Base-by-base conservation (phyloP, 2,113 vertebrate genomes). In the Datnioides undecimradiatus region DNA sequence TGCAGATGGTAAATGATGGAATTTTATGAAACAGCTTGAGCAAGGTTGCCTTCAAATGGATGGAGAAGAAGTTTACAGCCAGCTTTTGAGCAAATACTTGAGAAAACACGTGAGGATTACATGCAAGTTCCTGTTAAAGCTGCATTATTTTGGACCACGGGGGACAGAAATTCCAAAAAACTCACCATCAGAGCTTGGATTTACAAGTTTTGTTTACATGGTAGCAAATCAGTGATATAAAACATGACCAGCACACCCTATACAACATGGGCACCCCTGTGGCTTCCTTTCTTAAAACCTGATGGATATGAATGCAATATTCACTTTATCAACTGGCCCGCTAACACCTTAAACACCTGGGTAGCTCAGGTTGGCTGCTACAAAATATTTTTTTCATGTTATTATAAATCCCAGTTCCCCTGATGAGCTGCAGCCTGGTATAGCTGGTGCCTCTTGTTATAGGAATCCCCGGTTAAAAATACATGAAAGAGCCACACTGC, bases 1-100 rank as follows among this genome's bases (percentile, higher is more conserved):
- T 85, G 81, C 84, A 90, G 87, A 93, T 92, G 90, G 91, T 88
- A 91, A 93, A 90, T 86, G 81, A 92, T 87, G 77, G 90, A 91
- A 89, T 93, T 90, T 88, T 80, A 80, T 82, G 73, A 86, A 91
- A 91, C 75, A 80, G 85, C 87, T 88, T 83, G 80, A 87, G 87
- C 88, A 84, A 79, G 73, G 81, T 86, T 83, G 70, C 76, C 73
- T 72, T 89, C 73, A 87, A 49, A 86, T 71, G 73, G 87, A 88
- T 75, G 75, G 73, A 82, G 83, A 79, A 29, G 51, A 90, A 67
- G 83, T 89, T 91, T 70, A 69, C 67, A 76, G 57, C 29, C 71
- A 36, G 27, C 19, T 76, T 73, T 43, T 25, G 43, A 71, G 63
- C 17, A 77, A 78, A 85, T 41, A 71, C 45, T 34, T n/a, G n/a